Conservation (phyloP, 2,797 vertebrate species). For the Meda fulgida region DNA sequence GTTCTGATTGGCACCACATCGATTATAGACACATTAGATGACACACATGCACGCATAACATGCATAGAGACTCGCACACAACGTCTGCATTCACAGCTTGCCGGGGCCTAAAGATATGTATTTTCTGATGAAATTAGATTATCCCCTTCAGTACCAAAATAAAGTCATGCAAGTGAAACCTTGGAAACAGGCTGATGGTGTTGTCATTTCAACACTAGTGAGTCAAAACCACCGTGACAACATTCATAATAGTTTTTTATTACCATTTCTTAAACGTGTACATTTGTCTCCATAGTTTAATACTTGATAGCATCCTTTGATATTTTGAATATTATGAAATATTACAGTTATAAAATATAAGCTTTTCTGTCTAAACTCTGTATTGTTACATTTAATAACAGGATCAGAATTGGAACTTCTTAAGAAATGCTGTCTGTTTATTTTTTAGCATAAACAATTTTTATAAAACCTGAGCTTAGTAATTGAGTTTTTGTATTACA, state of each 20-base stretch:
- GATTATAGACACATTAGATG: neutral
- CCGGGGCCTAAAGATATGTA: conserved; percentile 33
- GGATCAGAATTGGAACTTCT: neutral
- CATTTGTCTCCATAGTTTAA: neutral
- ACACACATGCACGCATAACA: conserved; percentile 19
- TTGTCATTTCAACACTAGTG: conserved; percentile 17
- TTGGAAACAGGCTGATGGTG: conserved; percentile 35
- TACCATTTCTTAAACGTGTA: neutral
- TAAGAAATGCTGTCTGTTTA: neutral
- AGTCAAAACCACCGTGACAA: neutral
- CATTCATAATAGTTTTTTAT: neutral
- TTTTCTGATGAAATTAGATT: conserved; percentile 54
- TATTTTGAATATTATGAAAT: neutral
- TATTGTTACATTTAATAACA: neutral
- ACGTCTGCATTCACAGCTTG: conserved; percentile 49
- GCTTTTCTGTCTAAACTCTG: neutral
- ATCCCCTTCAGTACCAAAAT: conserved; percentile 43
- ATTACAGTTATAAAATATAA: neutral
- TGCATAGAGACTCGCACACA: conserved; percentile 29
- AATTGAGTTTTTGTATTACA: neutral
- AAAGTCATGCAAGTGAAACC: conserved; percentile 37
- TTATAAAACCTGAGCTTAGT: neutral
- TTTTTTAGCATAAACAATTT: neutral
- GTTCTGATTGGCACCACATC: neutral
- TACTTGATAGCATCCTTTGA: neutral